phyloP scores from a whole-genome alignment of 2,888 invertebrate species.

The Steinernema scapterisci region DNA sequence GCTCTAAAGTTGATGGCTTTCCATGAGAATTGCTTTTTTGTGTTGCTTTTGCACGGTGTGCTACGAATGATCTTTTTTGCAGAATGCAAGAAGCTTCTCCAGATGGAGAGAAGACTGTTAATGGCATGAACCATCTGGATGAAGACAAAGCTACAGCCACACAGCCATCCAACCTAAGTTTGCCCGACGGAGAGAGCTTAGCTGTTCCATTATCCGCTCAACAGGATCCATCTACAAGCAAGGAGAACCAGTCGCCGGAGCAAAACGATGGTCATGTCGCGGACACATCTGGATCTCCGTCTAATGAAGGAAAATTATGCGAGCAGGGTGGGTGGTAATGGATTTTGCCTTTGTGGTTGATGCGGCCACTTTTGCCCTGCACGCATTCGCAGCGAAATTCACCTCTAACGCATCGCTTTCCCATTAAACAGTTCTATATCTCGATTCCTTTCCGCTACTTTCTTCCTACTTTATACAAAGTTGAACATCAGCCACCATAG shows the following conservation, averaged over 20 bases:
- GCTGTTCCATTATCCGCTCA: neutral
- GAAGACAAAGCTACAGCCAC: neutral
- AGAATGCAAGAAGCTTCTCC: constrained; percentile 28
- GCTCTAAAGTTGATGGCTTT: neutral
- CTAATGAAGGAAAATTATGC: neutral
- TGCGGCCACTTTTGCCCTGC: too few species aligned
- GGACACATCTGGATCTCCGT: neutral
- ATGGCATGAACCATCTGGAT: neutral
- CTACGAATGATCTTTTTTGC: neutral
- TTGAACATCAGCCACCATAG: neutral
- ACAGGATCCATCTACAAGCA: neutral
- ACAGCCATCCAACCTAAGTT: neutral
- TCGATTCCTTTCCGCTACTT: too few species aligned
- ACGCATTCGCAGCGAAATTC: too few species aligned
- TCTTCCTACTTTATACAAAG: neutral
- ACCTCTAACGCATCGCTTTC: too few species aligned
- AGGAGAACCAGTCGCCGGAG: neutral
- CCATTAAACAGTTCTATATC: too few species aligned
- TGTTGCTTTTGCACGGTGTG: too few species aligned
- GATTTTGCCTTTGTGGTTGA: neutral
- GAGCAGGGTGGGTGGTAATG: neutral
- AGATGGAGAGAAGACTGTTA: constrained; percentile 24
- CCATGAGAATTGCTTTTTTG: neutral
- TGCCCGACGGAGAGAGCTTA: too few species aligned
- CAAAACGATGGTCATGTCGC: neutral